These are phyloP conservation scores for Alethe diademata DNA, from an alignment of 2,113 vertebrate genomes.

Conservation along the genomic window DNA sequence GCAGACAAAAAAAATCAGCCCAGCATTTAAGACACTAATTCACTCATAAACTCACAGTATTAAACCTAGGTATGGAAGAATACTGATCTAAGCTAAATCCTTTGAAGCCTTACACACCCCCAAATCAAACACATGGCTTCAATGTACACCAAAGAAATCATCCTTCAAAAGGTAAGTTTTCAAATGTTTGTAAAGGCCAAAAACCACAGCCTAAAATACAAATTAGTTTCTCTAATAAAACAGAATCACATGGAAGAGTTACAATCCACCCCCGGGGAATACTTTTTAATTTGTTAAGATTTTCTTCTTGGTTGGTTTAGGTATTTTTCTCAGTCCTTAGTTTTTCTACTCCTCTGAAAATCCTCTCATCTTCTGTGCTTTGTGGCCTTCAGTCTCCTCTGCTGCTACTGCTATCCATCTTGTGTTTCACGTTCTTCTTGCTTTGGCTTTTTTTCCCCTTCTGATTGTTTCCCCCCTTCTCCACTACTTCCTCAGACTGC, in stretches of 20 bases:
- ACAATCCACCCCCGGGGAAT: not conserved
- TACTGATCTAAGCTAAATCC: not conserved
- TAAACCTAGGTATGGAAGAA: slow-evolving; percentile 23
- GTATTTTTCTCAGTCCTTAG: not conserved
- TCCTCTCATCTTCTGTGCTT: slow-evolving; percentile 5
- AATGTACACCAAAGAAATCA: not conserved
- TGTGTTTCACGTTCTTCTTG: not conserved
- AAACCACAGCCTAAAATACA: not conserved
- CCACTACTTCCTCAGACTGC: not conserved
- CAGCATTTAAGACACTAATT: slow-evolving; percentile 41
- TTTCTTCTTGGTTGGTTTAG: not conserved
- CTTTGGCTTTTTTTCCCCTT: not conserved
- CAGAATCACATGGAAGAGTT: not conserved
- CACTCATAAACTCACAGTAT: not conserved
- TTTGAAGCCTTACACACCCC: not conserved
- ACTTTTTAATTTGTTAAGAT: not conserved
- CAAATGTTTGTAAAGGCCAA: not conserved
- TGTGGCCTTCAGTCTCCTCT: not conserved
- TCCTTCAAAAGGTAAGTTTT: not conserved
- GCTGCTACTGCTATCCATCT: not conserved
- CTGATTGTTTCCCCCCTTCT: not conserved
- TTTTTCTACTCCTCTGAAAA: slow-evolving; percentile 20
- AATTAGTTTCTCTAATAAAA: not conserved
- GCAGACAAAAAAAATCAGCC: slow-evolving; percentile 32
- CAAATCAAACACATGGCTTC: not conserved